Evolutionary conservation across 2,113 vertebrate genomes (phyloP), one percentile per base, ranked within the genome.

Genomic region (Nicator chloris): DNA sequence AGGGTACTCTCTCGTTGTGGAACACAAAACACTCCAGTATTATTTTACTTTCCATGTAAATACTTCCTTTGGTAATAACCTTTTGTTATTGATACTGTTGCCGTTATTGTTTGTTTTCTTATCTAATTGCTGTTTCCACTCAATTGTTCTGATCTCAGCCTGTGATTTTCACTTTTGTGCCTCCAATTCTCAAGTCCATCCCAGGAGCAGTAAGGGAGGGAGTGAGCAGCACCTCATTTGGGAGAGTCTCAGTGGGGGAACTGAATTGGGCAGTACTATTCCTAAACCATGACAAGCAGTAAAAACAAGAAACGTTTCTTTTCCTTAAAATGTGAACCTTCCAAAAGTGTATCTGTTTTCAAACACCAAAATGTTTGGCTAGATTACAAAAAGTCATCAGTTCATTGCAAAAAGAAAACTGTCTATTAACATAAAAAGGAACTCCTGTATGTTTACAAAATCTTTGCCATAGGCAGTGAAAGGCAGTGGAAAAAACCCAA

Each of bases 391-490:
- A 90, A 77, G 31, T 76, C 72, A 71, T 60, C 47, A 44, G 15
- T 77, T 86, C 51, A 78, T 47, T 63, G 9, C 0, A 0, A 86
- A 85, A 85, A 57, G 11, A 90, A 88, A 90, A n/a, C 42, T 65
- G 4, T 15, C 37, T 76, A 21, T 73, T 92, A 83, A 70, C 61
- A 51, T 20, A 44, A 77, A 88, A 76, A 11, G 65, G 15, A 68
- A 56, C 11, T 91, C 20, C 24, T 81, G 28, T 60, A 37, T 92
- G 18, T 90, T 95, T 95, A 91, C 65, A 72, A 91, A 91, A 79
- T 30, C 63, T 66, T 60, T 92, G 63, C 81, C 45, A 70, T 2
- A 73, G n/a, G 50, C 81, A 54, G 24, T 77, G 33, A 40, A 94
- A 80, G 19, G 65, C 70, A 61, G 27, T 70, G 63, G 63, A 86